Percentiles rank a stretch among this genome's conserved stretches.
phyloP scores from a whole-genome alignment of 2,797 vertebrate genomes.

The Malurus splendens region DNA sequence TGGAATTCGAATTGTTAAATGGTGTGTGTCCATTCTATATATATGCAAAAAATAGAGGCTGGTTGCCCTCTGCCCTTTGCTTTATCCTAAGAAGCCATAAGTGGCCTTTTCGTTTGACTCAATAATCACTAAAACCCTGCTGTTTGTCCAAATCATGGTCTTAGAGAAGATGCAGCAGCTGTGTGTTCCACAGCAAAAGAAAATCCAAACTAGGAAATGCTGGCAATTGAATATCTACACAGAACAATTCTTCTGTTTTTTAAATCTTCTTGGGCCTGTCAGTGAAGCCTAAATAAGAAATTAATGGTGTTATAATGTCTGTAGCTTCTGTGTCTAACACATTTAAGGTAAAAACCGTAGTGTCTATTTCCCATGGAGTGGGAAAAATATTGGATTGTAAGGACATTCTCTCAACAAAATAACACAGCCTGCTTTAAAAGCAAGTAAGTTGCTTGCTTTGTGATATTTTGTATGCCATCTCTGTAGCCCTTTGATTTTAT shows the following conservation, averaged over 20 bases:
- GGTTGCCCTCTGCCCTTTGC: neutral
- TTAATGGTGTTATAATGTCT: neutral
- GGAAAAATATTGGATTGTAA: neutral
- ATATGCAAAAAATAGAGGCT: neutral
- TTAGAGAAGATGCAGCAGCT: neutral
- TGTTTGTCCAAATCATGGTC: neutral
- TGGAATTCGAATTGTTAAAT: neutral
- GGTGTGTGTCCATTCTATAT: neutral
- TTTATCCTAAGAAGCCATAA: neutral
- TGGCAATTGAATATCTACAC: neutral
- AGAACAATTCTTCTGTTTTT: neutral
- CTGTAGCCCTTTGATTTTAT: neutral
- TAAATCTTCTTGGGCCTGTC: neutral
- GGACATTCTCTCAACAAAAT: neutral
- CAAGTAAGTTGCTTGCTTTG: neutral
- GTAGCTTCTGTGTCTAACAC: neutral
- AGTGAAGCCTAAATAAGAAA: neutral
- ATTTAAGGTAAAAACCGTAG: rapidly evolving
- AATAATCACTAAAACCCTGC: neutral
- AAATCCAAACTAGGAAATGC: neutral
- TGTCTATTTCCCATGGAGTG: neutral
- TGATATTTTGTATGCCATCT: neutral
- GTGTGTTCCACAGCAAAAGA: neutral
- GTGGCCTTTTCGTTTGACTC: neutral
- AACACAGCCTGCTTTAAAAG: neutral